A percentile compares a stretch with the other conserved stretches of the same genome.
Evolutionary conservation across 2,797 vertebrate species (phyloP).

Genomic region (Acanthiza pusilla): DNA sequence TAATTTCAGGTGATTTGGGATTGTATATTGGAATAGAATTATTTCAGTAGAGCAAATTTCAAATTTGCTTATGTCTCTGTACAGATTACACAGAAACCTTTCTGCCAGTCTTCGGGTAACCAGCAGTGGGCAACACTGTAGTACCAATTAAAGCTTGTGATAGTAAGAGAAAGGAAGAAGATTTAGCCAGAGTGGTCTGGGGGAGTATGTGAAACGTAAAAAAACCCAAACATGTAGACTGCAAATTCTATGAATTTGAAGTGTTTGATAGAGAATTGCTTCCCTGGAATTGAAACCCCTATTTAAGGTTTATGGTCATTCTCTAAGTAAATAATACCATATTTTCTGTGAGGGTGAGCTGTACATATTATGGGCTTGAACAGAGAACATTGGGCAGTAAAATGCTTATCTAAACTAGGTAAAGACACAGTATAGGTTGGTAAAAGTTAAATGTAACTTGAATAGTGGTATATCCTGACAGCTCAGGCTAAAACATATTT

Average conservation of each 20-base stretch:
- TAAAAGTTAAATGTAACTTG: not conserved
- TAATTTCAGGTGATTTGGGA: not conserved
- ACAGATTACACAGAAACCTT: not conserved
- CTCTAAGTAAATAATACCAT: not conserved
- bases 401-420: not conserved
- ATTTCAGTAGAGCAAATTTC: not conserved
- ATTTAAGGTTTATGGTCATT: not conserved
- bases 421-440: not conserved
- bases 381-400: not conserved
- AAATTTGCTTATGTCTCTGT: not conserved
- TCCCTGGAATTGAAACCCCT: not conserved
- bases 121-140: not conserved
- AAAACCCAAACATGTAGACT: not conserved
- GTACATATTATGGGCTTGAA: not conserved
- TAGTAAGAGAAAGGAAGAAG: not conserved
- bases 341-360: not conserved
- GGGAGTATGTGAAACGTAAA: not conserved
- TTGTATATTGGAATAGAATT: not conserved
- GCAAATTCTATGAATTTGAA: not conserved
- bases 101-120: not conserved
- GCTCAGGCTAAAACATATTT: not conserved
- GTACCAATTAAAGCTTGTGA: not conserved
- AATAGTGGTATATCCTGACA: not conserved
- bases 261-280: not conserved
- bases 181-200: not conserved